A percentile compares a stretch with the other conserved stretches of the same genome.
Conservation (phyloP, 2,888 invertebrate species). For the Apamea epomidion region DNA sequence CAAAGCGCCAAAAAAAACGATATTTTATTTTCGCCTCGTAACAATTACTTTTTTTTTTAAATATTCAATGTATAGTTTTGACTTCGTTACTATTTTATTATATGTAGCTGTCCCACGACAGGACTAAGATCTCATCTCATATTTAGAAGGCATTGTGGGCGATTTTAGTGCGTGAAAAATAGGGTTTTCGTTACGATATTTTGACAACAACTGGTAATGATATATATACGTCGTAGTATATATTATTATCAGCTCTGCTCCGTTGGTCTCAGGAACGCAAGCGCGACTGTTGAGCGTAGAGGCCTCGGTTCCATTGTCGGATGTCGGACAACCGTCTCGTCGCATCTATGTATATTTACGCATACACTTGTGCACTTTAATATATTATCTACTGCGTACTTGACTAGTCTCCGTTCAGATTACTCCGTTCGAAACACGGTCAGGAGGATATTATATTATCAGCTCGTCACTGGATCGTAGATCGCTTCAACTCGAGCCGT, state of each 20-base stretch:
- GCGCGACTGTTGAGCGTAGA: neutral
- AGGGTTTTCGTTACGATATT: neutral
- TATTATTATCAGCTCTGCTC: neutral
- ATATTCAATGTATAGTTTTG: too few relatives aligned
- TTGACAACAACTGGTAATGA: neutral
- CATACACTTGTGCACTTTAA: neutral
- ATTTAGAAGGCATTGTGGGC: neutral
- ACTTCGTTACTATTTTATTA: too few relatives aligned
- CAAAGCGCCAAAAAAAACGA: too few relatives aligned
- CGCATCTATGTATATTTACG: neutral
- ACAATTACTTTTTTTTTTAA: too few relatives aligned
- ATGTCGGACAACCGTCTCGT: neutral
- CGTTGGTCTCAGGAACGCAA: neutral
- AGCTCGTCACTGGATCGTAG: neutral
- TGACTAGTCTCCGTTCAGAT: neutral
- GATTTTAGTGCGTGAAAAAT: neutral
- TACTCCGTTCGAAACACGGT: neutral
- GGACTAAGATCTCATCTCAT: too few relatives aligned
- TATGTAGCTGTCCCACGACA: neutral
- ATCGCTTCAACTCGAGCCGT: neutral
- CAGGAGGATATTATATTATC: neutral
- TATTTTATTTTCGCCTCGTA: too few relatives aligned
- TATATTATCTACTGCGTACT: too few relatives aligned
- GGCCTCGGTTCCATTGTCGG: neutral
- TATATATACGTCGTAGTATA: too few relatives aligned